Percentiles rank a stretch among this genome's conserved stretches.
Evolutionary conservation across 2,888 invertebrate genomes (phyloP).

Genomic region (Electrophaes corylata): DNA sequence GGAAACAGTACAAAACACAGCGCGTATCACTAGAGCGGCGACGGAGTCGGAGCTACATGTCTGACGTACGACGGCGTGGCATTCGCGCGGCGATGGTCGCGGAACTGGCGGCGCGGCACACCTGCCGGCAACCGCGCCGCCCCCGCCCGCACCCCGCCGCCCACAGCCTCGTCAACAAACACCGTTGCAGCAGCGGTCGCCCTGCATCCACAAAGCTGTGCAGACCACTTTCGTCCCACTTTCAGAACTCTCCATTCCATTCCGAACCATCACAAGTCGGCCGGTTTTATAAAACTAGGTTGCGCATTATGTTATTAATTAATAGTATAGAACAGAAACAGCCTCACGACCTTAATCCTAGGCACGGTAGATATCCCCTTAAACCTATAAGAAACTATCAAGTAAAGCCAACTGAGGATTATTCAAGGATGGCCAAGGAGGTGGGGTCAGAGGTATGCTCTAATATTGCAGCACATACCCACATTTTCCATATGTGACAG

Average conservation of each 20-base stretch:
- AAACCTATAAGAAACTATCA: too few species aligned
- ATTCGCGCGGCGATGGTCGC: constrained; percentile 71
- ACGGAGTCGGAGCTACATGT: constrained; percentile 70
- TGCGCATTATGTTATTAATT: constrained; percentile 4
- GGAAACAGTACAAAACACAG: constrained; percentile 63
- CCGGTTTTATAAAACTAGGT: constrained; percentile 38
- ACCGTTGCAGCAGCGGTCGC: constrained; percentile 77
- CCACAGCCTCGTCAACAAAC: constrained; percentile 75
- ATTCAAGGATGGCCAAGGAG: too few species aligned
- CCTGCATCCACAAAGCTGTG: constrained; percentile 67
- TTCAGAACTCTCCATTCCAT: constrained; percentile 57
- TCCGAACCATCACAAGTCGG: constrained; percentile 37
- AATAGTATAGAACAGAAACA: background rate
- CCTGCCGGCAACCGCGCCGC: constrained; percentile 56
- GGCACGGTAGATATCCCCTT: too few species aligned
- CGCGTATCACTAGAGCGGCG: constrained; percentile 45
- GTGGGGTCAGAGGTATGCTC: too few species aligned
- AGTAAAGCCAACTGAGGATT: too few species aligned
- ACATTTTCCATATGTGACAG: too few species aligned
- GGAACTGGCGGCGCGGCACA: constrained; percentile 75
- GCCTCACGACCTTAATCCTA: too few species aligned
- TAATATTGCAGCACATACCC: too few species aligned
- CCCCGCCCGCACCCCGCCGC: constrained; percentile 62
- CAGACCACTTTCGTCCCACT: constrained; percentile 70
- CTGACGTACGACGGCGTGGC: constrained; percentile 62